Conservation (phyloP, 2,113 vertebrate genomes). For the Aviceda subcristata region DNA sequence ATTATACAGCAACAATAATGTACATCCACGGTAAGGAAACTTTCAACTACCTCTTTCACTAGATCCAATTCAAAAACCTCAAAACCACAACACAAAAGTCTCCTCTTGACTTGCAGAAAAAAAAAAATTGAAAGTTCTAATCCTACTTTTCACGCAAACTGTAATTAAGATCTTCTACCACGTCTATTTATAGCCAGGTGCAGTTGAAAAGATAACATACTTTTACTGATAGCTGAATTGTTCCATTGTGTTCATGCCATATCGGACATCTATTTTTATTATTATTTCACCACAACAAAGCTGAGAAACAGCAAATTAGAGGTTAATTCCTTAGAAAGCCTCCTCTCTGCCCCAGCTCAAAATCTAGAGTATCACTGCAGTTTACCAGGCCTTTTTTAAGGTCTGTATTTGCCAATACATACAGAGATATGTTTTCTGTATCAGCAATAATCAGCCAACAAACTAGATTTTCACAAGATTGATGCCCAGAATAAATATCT, state of each 20-base stretch:
- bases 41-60: not conserved
- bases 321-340: not conserved
- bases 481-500: not conserved
- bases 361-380: not conserved
- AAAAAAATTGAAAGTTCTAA: not conserved
- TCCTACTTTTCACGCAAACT: not conserved
- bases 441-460: not conserved
- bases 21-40: not conserved
- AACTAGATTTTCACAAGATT: not conserved
- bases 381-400: not conserved
- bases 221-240: conserved; percentile 15
- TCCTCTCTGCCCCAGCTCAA: not conserved
- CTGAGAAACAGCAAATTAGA: not conserved
- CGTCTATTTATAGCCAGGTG: conserved; percentile 38
- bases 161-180: conserved; percentile 47
- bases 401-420: no score
- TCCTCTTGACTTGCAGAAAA: not conserved
- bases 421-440: not conserved
- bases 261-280: not conserved
- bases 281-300: not conserved
- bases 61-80: not conserved
- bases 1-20: not conserved
- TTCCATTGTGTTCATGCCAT: not conserved
- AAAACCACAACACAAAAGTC: not conserved
- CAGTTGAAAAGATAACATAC: conserved; percentile 4